phyloP scores from a whole-genome alignment of 2,797 vertebrate genomes.

The Anguilla anguilla region DNA sequence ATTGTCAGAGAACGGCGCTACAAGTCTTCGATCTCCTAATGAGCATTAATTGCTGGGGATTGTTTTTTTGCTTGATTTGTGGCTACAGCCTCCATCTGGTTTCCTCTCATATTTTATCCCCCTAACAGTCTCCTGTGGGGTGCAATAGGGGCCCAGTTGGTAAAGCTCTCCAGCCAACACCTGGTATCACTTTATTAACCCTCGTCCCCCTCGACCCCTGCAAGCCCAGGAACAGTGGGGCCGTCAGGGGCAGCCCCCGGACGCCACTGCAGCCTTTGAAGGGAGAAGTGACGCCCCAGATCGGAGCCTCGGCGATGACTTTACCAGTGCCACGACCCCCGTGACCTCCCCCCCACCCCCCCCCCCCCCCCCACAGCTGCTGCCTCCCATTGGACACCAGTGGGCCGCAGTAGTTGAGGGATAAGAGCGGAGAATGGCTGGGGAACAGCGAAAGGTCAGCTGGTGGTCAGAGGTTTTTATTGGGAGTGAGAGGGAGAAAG shows the following conservation, averaged over 20 bases:
- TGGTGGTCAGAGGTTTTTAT: slow-evolving; percentile 83
- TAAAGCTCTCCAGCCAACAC: slow-evolving; percentile 71
- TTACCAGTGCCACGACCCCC: slow-evolving; percentile 77
- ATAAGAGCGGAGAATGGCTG: slow-evolving; percentile 48
- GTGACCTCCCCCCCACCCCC: slow-evolving; percentile 63
- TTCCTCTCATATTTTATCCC: slow-evolving; percentile 43
- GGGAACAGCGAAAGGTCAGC: slow-evolving; percentile 72
- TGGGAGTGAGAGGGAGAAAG: slow-evolving; percentile 70
- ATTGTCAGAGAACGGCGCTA: slow-evolving; percentile 28
- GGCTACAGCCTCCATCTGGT: slow-evolving; percentile 21
- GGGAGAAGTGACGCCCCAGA: slow-evolving; percentile 68
- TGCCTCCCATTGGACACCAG: slow-evolving; percentile 64
- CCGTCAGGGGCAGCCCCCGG: slow-evolving; percentile 65
- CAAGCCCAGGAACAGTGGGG: slow-evolving; percentile 69
- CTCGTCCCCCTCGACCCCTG: slow-evolving; percentile 73
- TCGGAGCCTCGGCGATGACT: slow-evolving; percentile 75
- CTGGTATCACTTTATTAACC: slow-evolving; percentile 87
- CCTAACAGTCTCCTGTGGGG: slow-evolving; percentile 61
- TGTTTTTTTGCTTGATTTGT: slow-evolving; percentile 7
- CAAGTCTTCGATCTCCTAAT: not conserved
- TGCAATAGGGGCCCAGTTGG: slow-evolving; percentile 67
- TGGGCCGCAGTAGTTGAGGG: slow-evolving; percentile 47
- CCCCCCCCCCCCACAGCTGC: slow-evolving; percentile 64
- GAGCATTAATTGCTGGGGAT: not conserved
- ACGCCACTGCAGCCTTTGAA: slow-evolving; percentile 74